These are phyloP conservation scores for Lepidonotus clava DNA, from an alignment of 2,888 invertebrate species.

Conservation along the genomic window DNA sequence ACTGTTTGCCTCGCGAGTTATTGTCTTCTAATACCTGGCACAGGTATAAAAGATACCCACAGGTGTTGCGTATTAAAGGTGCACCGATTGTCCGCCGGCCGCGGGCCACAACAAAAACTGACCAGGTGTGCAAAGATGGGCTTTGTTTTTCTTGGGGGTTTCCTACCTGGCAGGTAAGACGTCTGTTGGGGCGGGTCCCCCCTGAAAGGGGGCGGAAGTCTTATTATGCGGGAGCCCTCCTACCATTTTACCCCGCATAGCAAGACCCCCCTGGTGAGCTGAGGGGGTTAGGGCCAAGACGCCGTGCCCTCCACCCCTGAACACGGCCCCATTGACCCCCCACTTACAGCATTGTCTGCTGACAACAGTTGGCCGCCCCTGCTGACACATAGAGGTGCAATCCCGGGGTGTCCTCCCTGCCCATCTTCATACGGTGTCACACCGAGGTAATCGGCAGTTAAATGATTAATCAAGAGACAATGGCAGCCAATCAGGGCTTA, in stretches of 20 bases:
- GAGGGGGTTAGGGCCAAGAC: neutral
- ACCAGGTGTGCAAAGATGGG: constrained; percentile 43
- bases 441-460: constrained; percentile 12
- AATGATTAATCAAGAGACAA: constrained; percentile 7
- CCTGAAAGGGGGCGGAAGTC: constrained; percentile 20
- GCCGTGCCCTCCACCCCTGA: neutral
- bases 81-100: neutral
- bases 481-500: constrained; percentile 23
- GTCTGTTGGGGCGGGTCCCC: neutral
- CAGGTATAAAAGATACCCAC: neutral
- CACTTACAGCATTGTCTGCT: neutral
- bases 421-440: neutral
- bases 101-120: neutral
- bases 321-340: neutral
- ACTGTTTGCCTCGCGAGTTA: neutral
- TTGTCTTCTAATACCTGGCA: neutral
- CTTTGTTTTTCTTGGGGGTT: constrained; percentile 45
- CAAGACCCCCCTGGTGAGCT: neutral
- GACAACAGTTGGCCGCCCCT: neutral
- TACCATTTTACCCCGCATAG: neutral
- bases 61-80: constrained; percentile 50
- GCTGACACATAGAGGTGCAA: neutral
- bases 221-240: neutral
- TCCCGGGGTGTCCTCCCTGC: neutral
- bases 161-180: neutral